These are phyloP conservation scores for Zaprionus tsacasi DNA, from an alignment of 1,140 invertebrate genomes.

Conservation along the genomic window DNA sequence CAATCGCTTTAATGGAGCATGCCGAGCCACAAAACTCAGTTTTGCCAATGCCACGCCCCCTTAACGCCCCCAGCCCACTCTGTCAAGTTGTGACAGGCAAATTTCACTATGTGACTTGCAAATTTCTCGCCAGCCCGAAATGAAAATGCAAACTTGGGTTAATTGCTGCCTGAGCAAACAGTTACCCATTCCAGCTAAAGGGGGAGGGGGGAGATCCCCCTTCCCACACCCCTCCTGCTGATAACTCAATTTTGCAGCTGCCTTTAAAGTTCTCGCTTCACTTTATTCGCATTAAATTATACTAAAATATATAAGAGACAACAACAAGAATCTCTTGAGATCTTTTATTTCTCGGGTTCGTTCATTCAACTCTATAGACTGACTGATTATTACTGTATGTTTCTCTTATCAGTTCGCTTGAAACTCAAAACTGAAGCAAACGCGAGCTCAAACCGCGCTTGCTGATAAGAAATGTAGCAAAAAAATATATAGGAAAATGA, in stretches of 20 bases:
- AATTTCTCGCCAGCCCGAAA: slow-evolving; percentile 27
- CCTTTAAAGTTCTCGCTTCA: slow-evolving; percentile 59
- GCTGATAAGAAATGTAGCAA: too few species aligned
- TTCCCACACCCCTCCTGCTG: too few species aligned
- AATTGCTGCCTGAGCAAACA: slow-evolving; percentile 27
- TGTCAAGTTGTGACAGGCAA: slow-evolving; percentile 34
- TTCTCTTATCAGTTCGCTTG: too few species aligned
- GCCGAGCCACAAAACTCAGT: background rate
- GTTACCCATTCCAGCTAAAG: background rate
- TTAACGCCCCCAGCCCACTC: background rate
- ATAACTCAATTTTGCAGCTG: slow-evolving; percentile 57
- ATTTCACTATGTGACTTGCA: slow-evolving; percentile 50
- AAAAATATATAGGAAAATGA: too few species aligned
- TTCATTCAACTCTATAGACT: too few species aligned
- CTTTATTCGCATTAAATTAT: slow-evolving; percentile 66
- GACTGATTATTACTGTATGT: too few species aligned
- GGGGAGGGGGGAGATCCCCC: too few species aligned
- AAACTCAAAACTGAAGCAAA: too few species aligned
- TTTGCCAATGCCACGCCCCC: background rate
- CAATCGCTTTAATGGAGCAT: slow-evolving; percentile 6
- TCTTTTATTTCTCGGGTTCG: too few species aligned
- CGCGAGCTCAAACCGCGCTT: too few species aligned
- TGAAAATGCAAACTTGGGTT: slow-evolving; percentile 37
- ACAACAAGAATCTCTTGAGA: too few species aligned
- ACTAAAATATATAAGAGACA: background rate